A percentile compares a stretch with the other conserved stretches of the same genome.
phyloP scores from a whole-genome alignment of 1,140 invertebrate species.

The Conus betulinus region DNA sequence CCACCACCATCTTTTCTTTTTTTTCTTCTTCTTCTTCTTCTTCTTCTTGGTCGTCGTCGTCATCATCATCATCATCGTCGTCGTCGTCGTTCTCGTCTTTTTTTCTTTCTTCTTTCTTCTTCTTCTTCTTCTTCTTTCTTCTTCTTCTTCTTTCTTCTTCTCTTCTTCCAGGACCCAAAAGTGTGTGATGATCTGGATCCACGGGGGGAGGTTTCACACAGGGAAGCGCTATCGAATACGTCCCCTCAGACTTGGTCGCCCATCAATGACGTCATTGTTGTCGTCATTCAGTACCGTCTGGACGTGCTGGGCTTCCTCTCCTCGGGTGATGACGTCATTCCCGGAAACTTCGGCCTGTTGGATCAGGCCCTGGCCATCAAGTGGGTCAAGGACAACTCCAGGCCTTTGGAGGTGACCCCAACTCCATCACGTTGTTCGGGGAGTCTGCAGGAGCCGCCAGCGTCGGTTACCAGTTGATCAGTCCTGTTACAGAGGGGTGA shows the following conservation, averaged over 20 bases:
- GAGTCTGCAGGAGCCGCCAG: conserved; percentile 81
- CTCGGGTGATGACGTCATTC: conserved; percentile 13
- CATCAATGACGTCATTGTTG: conserved; percentile 84
- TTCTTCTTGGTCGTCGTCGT: too few relatives aligned
- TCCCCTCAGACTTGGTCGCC: conserved; percentile 87
- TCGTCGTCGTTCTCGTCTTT: too few relatives aligned
- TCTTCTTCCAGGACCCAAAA: not conserved
- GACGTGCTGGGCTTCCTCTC: conserved; percentile 36
- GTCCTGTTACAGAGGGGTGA: conserved; percentile 90
- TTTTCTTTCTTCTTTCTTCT: too few relatives aligned
- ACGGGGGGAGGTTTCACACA: not conserved
- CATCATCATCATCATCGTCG: too few relatives aligned
- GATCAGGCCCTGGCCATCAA: conserved; percentile 80
- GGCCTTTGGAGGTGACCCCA: conserved; percentile 61
- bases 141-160: too few relatives aligned
- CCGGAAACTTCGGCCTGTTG: conserved; percentile 40
- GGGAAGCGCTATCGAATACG: not conserved
- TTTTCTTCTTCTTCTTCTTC: too few relatives aligned
- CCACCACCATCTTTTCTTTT: too few relatives aligned
- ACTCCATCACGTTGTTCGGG: conserved; percentile 61
- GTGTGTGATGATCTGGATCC: conserved; percentile 10
- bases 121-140: too few relatives aligned
- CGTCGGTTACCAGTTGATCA: conserved; percentile 93
- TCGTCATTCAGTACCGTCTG: conserved; percentile 43
- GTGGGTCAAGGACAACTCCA: conserved; percentile 77